phyloP scores from a whole-genome alignment of 2,797 vertebrate genomes.

The Enteromius treurensis region DNA sequence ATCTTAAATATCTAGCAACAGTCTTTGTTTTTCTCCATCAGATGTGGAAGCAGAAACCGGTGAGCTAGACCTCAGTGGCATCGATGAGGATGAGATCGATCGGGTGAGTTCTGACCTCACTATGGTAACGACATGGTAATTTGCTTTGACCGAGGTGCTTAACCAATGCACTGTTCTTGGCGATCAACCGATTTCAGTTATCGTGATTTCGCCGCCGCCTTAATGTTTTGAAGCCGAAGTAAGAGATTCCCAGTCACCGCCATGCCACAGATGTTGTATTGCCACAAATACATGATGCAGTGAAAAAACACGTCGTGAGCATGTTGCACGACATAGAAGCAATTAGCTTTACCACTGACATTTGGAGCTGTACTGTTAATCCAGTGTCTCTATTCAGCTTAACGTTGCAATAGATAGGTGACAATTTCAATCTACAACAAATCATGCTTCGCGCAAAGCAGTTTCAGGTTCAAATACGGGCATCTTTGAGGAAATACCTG shows the following conservation, averaged over 20 bases:
- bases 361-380: background rate
- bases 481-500: too few relatives aligned
- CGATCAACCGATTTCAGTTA: too few relatives aligned
- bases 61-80: slow-evolving; percentile 94
- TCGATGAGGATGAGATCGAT: slow-evolving; percentile 94
- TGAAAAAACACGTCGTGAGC: background rate
- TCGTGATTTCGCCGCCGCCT: too few relatives aligned
- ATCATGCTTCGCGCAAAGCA: slow-evolving; percentile 1
- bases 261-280: background rate
- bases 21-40: slow-evolving; percentile 63
- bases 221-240: too few relatives aligned
- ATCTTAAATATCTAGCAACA: background rate
- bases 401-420: background rate
- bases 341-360: background rate
- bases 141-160: background rate
- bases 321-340: background rate
- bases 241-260: too few relatives aligned
- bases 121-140: background rate
- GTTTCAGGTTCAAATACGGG: background rate
- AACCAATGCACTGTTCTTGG: too few relatives aligned
- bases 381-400: background rate
- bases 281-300: background rate
- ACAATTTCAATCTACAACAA: background rate
- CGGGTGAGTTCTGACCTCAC: slow-evolving; percentile 75
- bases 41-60: slow-evolving; percentile 81